Evolutionary conservation across 2,888 invertebrate genomes (phyloP).

Genomic region (Sphinx pinastri): DNA sequence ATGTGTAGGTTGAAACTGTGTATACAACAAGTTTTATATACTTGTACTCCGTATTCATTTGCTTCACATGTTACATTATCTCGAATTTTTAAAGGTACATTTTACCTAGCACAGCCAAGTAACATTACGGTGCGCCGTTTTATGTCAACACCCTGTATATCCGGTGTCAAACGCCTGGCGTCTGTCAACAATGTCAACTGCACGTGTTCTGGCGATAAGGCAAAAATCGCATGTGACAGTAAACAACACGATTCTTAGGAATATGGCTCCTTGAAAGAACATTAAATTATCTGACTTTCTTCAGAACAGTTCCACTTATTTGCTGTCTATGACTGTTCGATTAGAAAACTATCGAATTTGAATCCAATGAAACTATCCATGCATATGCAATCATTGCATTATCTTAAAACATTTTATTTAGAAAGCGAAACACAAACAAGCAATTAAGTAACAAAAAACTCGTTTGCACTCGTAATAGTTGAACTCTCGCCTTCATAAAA

Average conservation of each 20-base stretch:
- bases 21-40: no score
- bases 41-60: no score
- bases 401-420: slow-evolving; percentile 2
- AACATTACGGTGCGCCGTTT: no score
- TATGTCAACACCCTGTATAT: background rate
- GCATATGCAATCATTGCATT: slow-evolving; percentile 2
- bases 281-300: background rate
- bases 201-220: slow-evolving; percentile 19
- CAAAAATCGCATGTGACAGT: background rate
- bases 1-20: no score
- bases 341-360: background rate
- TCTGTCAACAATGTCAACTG: slow-evolving; percentile 19
- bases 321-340: background rate
- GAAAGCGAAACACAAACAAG: slow-evolving; percentile 14
- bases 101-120: no score
- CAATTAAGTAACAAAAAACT: slow-evolving; percentile 10
- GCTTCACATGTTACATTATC: no score
- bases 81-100: no score
- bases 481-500: slow-evolving; percentile 14
- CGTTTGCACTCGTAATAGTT: slow-evolving; percentile 11
- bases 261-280: background rate
- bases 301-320: background rate
- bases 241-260: background rate
- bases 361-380: background rate
- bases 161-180: slow-evolving; percentile 1